Conservation (phyloP, 2,797 vertebrate genomes). For the Lophius americanus region DNA sequence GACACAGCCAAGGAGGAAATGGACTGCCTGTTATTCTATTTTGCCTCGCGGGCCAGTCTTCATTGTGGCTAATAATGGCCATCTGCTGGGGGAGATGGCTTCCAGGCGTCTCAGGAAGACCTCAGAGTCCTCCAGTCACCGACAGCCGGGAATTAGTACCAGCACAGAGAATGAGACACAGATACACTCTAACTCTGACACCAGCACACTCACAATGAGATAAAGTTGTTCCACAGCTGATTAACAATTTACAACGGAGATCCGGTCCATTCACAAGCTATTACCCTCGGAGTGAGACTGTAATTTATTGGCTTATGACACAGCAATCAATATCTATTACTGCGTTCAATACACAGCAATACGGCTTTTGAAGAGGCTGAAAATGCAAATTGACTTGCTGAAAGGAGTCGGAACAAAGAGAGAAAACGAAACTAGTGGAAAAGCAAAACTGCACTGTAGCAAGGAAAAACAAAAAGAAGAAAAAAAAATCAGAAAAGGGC, state of each 20-base stretch:
- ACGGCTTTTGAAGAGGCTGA: slow-evolving; percentile 1
- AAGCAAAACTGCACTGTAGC: background rate
- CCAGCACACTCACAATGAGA: background rate
- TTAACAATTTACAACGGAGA: background rate
- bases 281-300: background rate
- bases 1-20: slow-evolving; percentile 50
- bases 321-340: background rate
- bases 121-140: slow-evolving; percentile 25
- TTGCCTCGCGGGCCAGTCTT: slow-evolving; percentile 44
- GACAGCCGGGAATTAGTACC: slow-evolving; percentile 12
- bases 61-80: slow-evolving; percentile 73
- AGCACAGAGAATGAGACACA: background rate
- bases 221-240: slow-evolving; percentile 5
- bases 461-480: background rate
- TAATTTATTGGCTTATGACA: background rate
- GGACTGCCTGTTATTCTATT: slow-evolving; percentile 58
- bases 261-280: background rate
- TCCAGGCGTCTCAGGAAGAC: slow-evolving; percentile 61
- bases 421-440: background rate
- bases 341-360: slow-evolving; percentile 2
- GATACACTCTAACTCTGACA: background rate
- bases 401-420: slow-evolving; percentile 10
- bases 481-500: background rate
- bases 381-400: slow-evolving; percentile 1
- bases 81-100: slow-evolving; percentile 66